phyloP scores from a whole-genome alignment of 2,888 invertebrate genomes.

The Proisotoma minuta region DNA sequence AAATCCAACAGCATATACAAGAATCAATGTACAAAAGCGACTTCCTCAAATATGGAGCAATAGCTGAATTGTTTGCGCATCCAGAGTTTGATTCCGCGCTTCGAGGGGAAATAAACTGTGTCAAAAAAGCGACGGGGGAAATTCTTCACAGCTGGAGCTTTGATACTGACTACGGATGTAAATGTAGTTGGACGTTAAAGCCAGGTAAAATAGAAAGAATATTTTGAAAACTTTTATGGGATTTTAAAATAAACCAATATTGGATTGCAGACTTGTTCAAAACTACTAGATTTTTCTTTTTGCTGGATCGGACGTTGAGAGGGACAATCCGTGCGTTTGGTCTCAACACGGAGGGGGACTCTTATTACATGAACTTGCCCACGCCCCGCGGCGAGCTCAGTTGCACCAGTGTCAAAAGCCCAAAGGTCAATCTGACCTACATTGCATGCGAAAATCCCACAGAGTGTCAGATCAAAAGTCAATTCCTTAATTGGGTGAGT shows the following conservation, averaged over 20 bases:
- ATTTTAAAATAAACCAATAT: not conserved
- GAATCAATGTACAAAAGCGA: slow-evolving; percentile 31
- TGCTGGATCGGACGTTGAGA: slow-evolving; percentile 31
- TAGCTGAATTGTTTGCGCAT: slow-evolving; percentile 17
- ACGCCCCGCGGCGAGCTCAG: slow-evolving; percentile 35
- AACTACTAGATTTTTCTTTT: slow-evolving; percentile 34
- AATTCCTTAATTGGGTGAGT: slow-evolving; percentile 27
- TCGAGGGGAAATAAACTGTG: slow-evolving; percentile 31
- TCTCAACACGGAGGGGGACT: slow-evolving; percentile 33
- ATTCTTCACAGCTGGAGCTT: slow-evolving; percentile 34
- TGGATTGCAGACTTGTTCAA: slow-evolving; percentile 25
- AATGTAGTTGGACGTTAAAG: slow-evolving; percentile 34
- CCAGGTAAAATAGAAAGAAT: slow-evolving; percentile 17
- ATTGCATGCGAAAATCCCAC: slow-evolving; percentile 38
- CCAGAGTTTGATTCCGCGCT: slow-evolving; percentile 27
- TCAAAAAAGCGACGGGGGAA: slow-evolving; percentile 24
- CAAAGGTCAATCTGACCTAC: slow-evolving; percentile 36
- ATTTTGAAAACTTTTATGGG: not conserved
- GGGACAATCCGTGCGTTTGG: slow-evolving; percentile 35
- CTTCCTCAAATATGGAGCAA: slow-evolving; percentile 24
- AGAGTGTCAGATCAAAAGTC: slow-evolving; percentile 37
- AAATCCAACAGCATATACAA: slow-evolving; percentile 27
- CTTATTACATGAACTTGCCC: slow-evolving; percentile 33
- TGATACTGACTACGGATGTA: slow-evolving; percentile 34
- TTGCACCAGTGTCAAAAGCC: slow-evolving; percentile 30